Percentiles rank a stretch among this genome's conserved stretches.
phyloP scores from a whole-genome alignment of 2,888 invertebrate species.

The Schizaphis graminum region DNA sequence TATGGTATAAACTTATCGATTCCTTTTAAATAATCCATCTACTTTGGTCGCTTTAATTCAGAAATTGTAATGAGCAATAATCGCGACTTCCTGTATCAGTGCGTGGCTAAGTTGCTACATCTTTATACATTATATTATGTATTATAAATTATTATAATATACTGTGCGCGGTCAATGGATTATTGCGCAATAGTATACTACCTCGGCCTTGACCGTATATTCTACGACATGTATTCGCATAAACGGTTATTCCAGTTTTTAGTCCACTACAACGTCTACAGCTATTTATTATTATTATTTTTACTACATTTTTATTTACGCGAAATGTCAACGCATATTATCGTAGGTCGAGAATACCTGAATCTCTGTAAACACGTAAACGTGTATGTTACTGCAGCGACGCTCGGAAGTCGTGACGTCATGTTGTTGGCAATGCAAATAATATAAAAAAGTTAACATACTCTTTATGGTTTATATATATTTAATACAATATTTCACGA shows the following conservation, averaged over 20 bases:
- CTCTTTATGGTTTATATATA: not conserved
- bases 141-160: not conserved
- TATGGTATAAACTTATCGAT: not conserved
- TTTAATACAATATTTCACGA: not conserved
- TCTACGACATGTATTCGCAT: not conserved
- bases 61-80: not conserved
- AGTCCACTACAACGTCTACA: not conserved
- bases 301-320: not conserved
- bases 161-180: not conserved
- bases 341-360: constrained; percentile 47
- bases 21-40: not conserved
- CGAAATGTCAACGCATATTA: constrained; percentile 38
- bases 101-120: not conserved
- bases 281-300: not conserved
- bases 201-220: constrained; percentile 30
- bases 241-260: not conserved
- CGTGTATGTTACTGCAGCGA: not conserved
- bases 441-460: not conserved
- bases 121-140: no score
- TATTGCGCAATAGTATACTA: not conserved
- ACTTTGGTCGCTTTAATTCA: not conserved
- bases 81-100: not conserved
- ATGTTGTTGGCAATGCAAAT: not conserved
- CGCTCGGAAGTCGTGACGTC: not conserved
- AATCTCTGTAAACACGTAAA: not conserved